These are phyloP conservation scores for Synergus laeviventris DNA, from an alignment of 2,888 invertebrate species.

Conservation along the genomic window DNA sequence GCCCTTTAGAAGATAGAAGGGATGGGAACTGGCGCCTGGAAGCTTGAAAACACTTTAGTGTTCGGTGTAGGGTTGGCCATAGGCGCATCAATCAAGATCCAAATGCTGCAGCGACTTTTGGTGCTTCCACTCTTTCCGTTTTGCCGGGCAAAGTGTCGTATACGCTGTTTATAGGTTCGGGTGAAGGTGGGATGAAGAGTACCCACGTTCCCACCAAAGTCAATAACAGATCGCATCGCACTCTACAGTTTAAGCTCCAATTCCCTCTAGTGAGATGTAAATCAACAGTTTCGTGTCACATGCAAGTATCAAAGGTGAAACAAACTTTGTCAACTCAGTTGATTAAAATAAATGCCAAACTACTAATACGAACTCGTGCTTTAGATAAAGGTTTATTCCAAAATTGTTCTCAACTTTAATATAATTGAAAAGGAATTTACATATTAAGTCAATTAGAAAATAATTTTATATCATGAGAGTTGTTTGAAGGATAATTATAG, in stretches of 20 bases:
- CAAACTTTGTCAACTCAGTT: conserved; percentile 7
- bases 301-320: conserved; percentile 11
- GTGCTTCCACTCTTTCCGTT: conserved; percentile 57
- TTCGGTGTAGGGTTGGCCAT: conserved; percentile 56
- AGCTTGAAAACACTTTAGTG: conserved; percentile 65
- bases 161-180: conserved; percentile 48
- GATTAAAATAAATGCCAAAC: neutral
- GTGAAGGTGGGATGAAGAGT: conserved; percentile 10
- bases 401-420: no score
- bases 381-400: no score
- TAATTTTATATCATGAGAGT: no score
- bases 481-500: no score
- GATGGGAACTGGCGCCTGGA: conserved; percentile 50
- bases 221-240: conserved; percentile 31
- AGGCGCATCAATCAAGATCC: conserved; percentile 68
- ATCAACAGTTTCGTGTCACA: conserved; percentile 31
- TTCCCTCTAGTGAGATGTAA: conserved; percentile 17
- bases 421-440: neutral
- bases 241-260: conserved; percentile 14
- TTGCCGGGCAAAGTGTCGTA: conserved; percentile 53
- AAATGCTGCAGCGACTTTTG: conserved; percentile 57
- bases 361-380: no score
- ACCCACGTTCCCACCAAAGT: neutral
- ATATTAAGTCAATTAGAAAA: neutral
- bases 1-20: conserved; percentile 22